Evolutionary conservation across 1,140 invertebrate species (phyloP).

Genomic region (Leptinotarsa lineolata): DNA sequence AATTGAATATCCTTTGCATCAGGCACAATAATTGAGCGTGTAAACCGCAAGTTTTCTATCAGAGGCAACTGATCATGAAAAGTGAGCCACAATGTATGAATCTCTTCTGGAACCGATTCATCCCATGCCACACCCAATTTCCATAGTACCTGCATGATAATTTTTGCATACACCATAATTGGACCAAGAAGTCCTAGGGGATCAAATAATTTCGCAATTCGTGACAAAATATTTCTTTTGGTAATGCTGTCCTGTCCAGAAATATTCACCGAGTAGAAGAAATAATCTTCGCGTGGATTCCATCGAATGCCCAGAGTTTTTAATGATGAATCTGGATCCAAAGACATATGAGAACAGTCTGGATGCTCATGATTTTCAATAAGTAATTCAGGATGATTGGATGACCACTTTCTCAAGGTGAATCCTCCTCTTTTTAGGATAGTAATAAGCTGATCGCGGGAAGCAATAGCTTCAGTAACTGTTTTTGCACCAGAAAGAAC

Average conservation of each 20-base stretch:
- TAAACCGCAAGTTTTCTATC: neutral
- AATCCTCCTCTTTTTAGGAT: neutral
- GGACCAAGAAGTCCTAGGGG: slow-evolving; percentile 53
- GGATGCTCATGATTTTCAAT: too few relatives aligned
- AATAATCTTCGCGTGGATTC: slow-evolving; percentile 7
- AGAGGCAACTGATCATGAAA: neutral
- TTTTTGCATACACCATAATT: slow-evolving; percentile 50
- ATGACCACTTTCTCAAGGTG: slow-evolving; percentile 1
- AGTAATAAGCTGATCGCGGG: neutral
- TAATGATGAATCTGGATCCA: neutral
- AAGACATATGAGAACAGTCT: too few relatives aligned
- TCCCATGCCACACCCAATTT: slow-evolving; percentile 51
- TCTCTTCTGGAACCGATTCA: slow-evolving; percentile 43
- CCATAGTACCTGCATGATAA: slow-evolving; percentile 54
- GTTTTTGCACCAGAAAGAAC: slow-evolving; percentile 50
- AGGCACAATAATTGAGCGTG: slow-evolving; percentile 16
- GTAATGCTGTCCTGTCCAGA: neutral
- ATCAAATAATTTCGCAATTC: slow-evolving; percentile 49
- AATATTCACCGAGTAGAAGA: neutral
- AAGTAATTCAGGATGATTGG: neutral
- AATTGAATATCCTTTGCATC: slow-evolving; percentile 23
- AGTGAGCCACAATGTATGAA: slow-evolving; percentile 20
- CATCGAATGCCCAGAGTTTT: slow-evolving; percentile 25
- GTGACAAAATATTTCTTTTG: slow-evolving; percentile 20
- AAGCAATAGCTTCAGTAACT: slow-evolving; percentile 30